phyloP scores from a whole-genome alignment of 2,888 invertebrate species.

The Norana najaformis region DNA sequence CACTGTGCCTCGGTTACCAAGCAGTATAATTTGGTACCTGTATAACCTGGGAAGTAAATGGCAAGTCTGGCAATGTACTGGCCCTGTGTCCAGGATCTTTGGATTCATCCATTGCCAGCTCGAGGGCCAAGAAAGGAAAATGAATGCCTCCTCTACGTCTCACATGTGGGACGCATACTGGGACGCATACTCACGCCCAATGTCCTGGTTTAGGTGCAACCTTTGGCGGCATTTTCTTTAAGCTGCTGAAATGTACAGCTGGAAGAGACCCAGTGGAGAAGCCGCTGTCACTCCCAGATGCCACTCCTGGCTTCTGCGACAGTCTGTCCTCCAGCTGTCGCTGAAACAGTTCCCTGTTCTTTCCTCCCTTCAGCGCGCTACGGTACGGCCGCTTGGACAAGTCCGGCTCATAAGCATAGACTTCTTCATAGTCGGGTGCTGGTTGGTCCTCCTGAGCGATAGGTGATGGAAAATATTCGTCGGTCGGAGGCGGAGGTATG shows the following conservation, averaged over 20 bases:
- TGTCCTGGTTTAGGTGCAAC: conserved; percentile 44
- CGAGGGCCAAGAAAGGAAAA: too few species aligned
- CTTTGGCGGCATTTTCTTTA: conserved; percentile 40
- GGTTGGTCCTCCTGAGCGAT: neutral
- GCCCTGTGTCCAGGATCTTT: too few species aligned
- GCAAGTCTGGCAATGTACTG: too few species aligned
- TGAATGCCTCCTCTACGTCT: too few species aligned
- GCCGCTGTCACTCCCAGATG: neutral
- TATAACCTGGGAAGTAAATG: too few species aligned
- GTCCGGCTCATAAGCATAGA: conserved; percentile 62
- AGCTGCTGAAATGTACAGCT: neutral
- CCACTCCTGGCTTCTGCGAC: conserved; percentile 22
- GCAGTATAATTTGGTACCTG: too few species aligned
- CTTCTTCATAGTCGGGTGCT: conserved; percentile 41
- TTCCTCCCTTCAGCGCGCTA: conserved; percentile 60
- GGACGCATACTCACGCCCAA: neutral
- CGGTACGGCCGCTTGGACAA: conserved; percentile 60
- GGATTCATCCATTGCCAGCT: too few species aligned
- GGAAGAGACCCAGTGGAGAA: neutral
- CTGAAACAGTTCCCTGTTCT: conserved; percentile 38
- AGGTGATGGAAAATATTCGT: conserved; percentile 1
- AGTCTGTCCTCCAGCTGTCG: conserved; percentile 45
- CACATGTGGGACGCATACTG: too few species aligned
- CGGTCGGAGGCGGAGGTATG: conserved; percentile 24
- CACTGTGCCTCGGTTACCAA: too few species aligned